Evolutionary conservation across 2,113 vertebrate genomes (phyloP).

Genomic region (Polypterus senegalus): DNA sequence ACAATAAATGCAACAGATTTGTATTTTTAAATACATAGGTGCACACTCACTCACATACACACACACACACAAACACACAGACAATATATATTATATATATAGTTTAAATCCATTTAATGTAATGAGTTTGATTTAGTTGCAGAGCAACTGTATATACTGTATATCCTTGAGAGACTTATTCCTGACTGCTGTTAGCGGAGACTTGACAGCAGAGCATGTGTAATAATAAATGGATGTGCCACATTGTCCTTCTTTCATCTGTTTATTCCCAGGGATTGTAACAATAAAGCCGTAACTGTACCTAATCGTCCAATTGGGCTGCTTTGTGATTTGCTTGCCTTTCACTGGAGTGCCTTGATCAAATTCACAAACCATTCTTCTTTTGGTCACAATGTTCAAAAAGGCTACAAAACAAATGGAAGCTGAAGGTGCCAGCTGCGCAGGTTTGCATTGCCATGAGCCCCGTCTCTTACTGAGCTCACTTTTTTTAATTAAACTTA

Average conservation of each 20-base stretch:
- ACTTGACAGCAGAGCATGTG: constrained; percentile 59
- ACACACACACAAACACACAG: constrained; percentile 22
- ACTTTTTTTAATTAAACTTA: too few species aligned
- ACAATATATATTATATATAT: constrained; percentile 49
- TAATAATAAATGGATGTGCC: constrained; percentile 38
- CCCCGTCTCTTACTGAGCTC: too few species aligned
- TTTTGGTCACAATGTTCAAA: neutral
- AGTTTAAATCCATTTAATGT: constrained; percentile 49
- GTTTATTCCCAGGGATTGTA: constrained; percentile 61
- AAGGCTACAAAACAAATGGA: neutral
- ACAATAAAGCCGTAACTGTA: constrained; percentile 60
- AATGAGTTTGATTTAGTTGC: constrained; percentile 68
- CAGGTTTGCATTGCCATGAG: neutral
- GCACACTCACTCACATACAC: too few species aligned
- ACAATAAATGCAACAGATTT: too few species aligned
- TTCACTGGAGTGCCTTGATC: constrained; percentile 29
- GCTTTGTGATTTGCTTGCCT: constrained; percentile 25
- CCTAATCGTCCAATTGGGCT: constrained; percentile 35
- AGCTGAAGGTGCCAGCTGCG: neutral
- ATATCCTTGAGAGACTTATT: constrained; percentile 54
- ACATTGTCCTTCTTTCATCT: constrained; percentile 46
- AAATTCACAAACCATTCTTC: neutral
- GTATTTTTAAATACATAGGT: too few species aligned
- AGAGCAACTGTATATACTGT: constrained; percentile 71
- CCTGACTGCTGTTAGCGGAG: constrained; percentile 52